Base-by-base conservation (phyloP, 2,113 vertebrate genomes). In the Myxocyprinus asiaticus region DNA sequence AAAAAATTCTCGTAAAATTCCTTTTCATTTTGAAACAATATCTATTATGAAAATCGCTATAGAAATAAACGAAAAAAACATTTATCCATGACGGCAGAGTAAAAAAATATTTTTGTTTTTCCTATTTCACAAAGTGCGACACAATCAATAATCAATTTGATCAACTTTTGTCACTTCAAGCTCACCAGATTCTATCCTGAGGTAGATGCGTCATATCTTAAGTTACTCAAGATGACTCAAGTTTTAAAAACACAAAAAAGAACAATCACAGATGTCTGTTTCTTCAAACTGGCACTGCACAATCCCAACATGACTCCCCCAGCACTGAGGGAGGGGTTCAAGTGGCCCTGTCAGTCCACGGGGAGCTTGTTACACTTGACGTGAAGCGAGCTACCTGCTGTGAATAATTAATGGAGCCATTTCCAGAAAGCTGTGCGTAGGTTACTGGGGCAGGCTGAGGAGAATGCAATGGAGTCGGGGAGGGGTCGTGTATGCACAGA, bases 391-490 rank as follows among this genome's bases (percentile, higher is more conserved):
- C 93, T 85, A 89, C 90, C 90, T 91, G 88, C 91, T 90, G 89
- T 96, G 92, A 98, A 96, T 96, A 95, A 96, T 95, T 95, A 88
- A 96, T 94, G 90, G 86, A 89, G 91, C 92, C 92, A 94, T 94
- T 94, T 94, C 75, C 93, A 92, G 93, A 94, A 92, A 89, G 92
- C 90, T 90, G 90, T 91, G 92, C 88, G 94, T 92, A 91, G 88
- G 87, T 90, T 91, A 94, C 90, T 87, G 91, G 80, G 82, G 81
- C 72, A 77, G 79, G 83, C 78, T 9, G 62, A 67, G 45, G 77
- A 80, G 62, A 65, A 80, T 68, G 73, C 51, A 17, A 76, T 65
- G 5, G 53, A 74, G 55, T 12, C 22, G n/a, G 50, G 67, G 81
- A 77, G 68, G 66, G 83, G 75, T 51, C 65, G 50, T 78, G 69